These are phyloP conservation scores for Heteronetta atricapilla DNA, from an alignment of 2,113 vertebrate genomes.

Conservation along the genomic window DNA sequence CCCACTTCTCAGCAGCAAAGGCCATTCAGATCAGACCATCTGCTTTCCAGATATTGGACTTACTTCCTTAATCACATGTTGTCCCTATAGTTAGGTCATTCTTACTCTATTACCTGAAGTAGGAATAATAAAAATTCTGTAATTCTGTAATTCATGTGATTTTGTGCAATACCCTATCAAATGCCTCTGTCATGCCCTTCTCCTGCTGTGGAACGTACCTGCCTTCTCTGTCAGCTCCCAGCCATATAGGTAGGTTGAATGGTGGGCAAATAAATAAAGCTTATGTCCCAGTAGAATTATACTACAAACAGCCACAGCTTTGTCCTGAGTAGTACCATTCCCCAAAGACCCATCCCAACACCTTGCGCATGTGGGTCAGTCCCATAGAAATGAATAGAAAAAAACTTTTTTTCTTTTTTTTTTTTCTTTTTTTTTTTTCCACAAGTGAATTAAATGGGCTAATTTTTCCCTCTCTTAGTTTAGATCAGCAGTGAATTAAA, in stretches of 20 bases:
- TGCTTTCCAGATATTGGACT: neutral
- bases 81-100: neutral
- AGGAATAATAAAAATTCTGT: neutral
- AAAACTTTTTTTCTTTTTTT: neutral
- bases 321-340: neutral
- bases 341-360: neutral
- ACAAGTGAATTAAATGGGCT: accelerated
- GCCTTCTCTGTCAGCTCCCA: neutral
- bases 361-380: neutral
- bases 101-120: neutral
- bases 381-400: neutral
- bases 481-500: neutral
- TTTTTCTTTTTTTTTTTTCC: too few species aligned
- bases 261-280: neutral
- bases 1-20: neutral
- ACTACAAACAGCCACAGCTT: neutral
- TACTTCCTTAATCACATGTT: neutral
- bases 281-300: neutral
- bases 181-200: neutral
- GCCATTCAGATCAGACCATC: neutral
- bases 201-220: accelerated
- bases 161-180: neutral
- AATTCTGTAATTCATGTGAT: neutral
- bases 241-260: neutral
- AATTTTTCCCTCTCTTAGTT: neutral